Percentiles rank a stretch among this genome's conserved stretches.
Conservation (phyloP, 2,113 vertebrate genomes). For the Jaculus jaculus region DNA sequence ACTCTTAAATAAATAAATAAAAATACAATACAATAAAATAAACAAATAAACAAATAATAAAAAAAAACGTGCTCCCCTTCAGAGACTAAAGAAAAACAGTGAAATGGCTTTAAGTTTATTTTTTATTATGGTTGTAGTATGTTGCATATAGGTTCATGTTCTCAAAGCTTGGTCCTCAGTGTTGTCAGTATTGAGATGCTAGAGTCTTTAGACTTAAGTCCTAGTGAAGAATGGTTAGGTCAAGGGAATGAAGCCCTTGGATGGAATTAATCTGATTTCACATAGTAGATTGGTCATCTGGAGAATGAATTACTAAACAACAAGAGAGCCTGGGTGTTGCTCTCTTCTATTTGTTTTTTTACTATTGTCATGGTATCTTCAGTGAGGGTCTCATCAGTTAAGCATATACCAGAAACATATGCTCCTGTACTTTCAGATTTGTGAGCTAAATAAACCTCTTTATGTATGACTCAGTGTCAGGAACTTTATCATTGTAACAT, state of each 20-base stretch:
- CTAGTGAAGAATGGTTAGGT: neutral
- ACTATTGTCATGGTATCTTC: neutral
- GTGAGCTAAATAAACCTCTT: neutral
- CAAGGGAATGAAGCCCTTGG: neutral
- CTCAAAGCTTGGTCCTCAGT: neutral
- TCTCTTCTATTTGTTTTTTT: neutral
- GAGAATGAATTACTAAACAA: neutral
- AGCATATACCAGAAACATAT: neutral
- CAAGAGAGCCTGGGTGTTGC: no score
- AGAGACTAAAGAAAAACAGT: conserved; percentile 19
- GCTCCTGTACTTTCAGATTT: neutral
- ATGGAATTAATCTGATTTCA: neutral
- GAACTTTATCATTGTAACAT: neutral
- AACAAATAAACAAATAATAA: no score
- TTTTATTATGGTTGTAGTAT: neutral
- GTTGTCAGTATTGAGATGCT: neutral
- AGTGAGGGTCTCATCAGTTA: neutral
- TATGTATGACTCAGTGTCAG: neutral
- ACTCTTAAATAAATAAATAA: no score
- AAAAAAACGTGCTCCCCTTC: no score
- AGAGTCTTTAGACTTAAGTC: neutral
- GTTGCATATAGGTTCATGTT: neutral
- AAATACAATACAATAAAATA: no score
- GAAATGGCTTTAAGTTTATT: conserved; percentile 4
- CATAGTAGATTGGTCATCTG: neutral